These are phyloP conservation scores for Eurypyga helias DNA, from an alignment of 2,113 vertebrate species.

Conservation along the genomic window DNA sequence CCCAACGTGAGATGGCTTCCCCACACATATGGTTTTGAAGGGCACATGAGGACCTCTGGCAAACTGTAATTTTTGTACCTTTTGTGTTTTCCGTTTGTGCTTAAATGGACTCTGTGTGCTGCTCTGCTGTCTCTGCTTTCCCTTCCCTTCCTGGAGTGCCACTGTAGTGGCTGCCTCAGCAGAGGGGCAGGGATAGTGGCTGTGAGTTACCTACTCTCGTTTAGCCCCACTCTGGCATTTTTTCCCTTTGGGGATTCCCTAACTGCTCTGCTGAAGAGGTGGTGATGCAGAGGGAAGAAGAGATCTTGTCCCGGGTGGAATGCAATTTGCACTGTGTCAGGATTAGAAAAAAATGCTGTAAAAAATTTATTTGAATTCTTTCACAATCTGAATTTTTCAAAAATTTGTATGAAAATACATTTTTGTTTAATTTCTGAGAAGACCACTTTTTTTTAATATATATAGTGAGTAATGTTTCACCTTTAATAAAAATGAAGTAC, in stretches of 20 bases:
- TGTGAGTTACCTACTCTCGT: neutral
- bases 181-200: neutral
- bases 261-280: accelerated
- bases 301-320: neutral
- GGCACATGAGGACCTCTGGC: neutral
- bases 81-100: neutral
- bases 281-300: neutral
- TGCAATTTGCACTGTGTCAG: neutral
- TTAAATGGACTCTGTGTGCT: neutral
- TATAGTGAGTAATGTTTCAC: neutral
- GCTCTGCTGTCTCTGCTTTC: neutral
- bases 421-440: neutral
- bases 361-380: neutral
- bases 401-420: neutral
- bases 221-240: neutral
- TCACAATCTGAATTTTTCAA: neutral
- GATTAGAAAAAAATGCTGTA: neutral
- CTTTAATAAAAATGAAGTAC: neutral
- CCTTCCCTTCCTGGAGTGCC: neutral
- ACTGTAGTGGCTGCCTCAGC: neutral
- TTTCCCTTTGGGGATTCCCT: neutral
- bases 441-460: neutral
- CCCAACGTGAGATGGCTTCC: neutral
- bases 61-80: neutral
- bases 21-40: neutral